These are phyloP conservation scores for Bombus balteatus DNA, from an alignment of 1,140 invertebrate genomes.

Conservation along the genomic window DNA sequence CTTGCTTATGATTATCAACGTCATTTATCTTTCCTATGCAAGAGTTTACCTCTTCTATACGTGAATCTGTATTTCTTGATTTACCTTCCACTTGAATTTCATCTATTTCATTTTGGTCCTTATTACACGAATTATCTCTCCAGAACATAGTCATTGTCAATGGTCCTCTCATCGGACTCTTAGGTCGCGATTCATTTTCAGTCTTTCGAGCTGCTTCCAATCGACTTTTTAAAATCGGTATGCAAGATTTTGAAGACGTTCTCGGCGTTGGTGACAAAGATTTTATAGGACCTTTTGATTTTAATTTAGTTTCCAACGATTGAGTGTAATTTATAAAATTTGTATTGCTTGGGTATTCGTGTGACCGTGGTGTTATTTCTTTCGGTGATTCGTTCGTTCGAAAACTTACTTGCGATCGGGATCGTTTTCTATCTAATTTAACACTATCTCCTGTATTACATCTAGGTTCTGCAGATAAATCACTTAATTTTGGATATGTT, in stretches of 20 bases:
- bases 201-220: conserved; percentile 47
- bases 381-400: background rate
- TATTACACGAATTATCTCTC: conserved; percentile 21
- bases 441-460: background rate
- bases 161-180: conserved; percentile 58
- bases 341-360: background rate
- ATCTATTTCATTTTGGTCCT: background rate
- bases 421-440: conserved; percentile 39
- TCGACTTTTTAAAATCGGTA: conserved; percentile 68
- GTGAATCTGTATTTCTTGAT: background rate
- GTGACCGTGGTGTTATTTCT: background rate
- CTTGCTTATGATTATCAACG: background rate
- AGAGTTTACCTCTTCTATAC: background rate
- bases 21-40: background rate
- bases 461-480: conserved; percentile 12
- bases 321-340: background rate
- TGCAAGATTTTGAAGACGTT: conserved; percentile 66
- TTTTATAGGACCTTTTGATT: conserved; percentile 4
- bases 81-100: conserved; percentile 35
- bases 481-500: background rate
- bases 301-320: conserved; percentile 12
- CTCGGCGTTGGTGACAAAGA: background rate
- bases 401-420: conserved; percentile 46
- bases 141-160: conserved; percentile 57
- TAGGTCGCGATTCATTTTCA: conserved; percentile 42